Conservation (phyloP, 2,797 vertebrate genomes). For the Takifugu ocellatus region DNA sequence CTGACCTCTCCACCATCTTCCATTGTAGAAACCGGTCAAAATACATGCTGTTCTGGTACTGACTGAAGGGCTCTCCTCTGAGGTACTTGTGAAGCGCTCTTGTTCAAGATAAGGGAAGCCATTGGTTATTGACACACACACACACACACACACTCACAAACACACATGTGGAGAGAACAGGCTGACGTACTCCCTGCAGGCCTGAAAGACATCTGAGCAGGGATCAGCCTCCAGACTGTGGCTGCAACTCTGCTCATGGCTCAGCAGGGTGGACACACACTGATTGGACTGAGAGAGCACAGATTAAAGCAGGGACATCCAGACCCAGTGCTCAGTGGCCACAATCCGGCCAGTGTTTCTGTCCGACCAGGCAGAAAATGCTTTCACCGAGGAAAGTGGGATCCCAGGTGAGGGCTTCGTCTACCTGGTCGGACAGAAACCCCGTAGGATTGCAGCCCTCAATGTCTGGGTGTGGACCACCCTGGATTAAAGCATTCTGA, state of each 20-base stretch:
- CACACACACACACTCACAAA: no score
- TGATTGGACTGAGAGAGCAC: constrained; percentile 63
- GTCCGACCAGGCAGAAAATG: no score
- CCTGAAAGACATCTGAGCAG: constrained; percentile 72
- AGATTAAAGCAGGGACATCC: background rate
- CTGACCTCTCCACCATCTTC: constrained; percentile 81
- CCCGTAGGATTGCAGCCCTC: background rate
- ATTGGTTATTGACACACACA: background rate
- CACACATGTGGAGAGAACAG: background rate
- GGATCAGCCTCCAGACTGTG: constrained; percentile 60
- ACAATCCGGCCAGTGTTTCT: no score
- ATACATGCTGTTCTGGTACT: constrained; percentile 79
- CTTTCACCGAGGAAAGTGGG: background rate
- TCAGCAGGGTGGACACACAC: constrained; percentile 55
- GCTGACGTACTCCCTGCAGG: constrained; percentile 72
- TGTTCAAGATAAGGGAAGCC: background rate
- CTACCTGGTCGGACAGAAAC: no score
- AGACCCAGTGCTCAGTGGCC: no score
- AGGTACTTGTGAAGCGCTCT: constrained; percentile 72
- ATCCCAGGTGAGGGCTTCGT: no score
- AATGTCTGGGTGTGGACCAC: background rate
- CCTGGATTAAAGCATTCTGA: background rate
- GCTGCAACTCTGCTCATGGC: constrained; percentile 54
- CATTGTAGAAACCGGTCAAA: constrained; percentile 83
- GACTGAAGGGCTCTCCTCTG: constrained; percentile 63